These are phyloP conservation scores for Spisula subtruncata DNA, from an alignment of 2,888 invertebrate species.

Conservation along the genomic window DNA sequence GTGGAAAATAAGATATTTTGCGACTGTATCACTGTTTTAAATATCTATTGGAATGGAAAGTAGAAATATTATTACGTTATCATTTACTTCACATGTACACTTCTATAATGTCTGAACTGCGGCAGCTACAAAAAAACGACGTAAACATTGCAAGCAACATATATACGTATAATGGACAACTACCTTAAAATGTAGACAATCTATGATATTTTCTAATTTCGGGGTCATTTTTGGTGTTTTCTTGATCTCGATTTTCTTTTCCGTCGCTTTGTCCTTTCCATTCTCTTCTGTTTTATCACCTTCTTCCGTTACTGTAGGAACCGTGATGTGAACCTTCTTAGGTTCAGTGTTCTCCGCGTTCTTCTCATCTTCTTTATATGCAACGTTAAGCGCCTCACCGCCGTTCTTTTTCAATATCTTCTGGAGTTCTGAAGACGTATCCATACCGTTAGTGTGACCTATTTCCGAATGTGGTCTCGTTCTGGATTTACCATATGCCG, in stretches of 20 bases:
- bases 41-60: no score
- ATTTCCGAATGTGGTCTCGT: constrained; percentile 71
- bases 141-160: no score
- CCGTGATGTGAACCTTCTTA: constrained; percentile 29
- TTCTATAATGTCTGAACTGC: no score
- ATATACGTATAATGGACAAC: background rate
- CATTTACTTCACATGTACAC: no score
- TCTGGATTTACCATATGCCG: constrained; percentile 62
- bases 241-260: constrained; percentile 55
- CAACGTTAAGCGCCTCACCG: constrained; percentile 21
- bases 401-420: constrained; percentile 63
- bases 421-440: constrained; percentile 57
- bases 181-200: constrained; percentile 80
- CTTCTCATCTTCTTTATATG: background rate
- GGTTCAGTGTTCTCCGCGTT: constrained; percentile 32
- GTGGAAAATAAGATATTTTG: background rate
- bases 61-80: no score
- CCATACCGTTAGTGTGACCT: constrained; percentile 63
- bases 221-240: constrained; percentile 65
- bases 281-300: constrained; percentile 7
- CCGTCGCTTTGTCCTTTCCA: constrained; percentile 35
- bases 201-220: constrained; percentile 77
- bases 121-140: no score
- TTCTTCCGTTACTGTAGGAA: constrained; percentile 52
- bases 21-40: no score